Evolutionary conservation across 2,888 invertebrate genomes (phyloP).

Genomic region (Pandemis cinnamomeana): DNA sequence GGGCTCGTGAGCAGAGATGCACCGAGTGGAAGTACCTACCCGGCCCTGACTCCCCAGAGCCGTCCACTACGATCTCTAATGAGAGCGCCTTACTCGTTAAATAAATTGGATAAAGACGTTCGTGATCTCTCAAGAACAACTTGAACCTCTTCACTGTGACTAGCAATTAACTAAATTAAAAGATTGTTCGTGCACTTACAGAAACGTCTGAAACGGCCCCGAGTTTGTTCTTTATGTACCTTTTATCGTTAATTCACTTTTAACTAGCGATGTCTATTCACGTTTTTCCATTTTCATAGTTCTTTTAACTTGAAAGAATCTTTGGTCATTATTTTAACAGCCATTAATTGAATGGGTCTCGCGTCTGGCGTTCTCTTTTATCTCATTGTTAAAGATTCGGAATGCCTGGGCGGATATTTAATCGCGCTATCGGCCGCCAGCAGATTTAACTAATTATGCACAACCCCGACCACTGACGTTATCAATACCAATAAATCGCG

Average conservation of each 20-base stretch:
- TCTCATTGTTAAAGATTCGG: slow-evolving; percentile 41
- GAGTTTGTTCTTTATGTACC: slow-evolving; percentile 55
- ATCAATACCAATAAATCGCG: slow-evolving; percentile 72
- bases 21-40: slow-evolving; percentile 64
- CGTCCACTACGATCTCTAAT: slow-evolving; percentile 78
- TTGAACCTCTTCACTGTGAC: slow-evolving; percentile 80
- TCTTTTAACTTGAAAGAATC: slow-evolving; percentile 42
- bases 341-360: slow-evolving; percentile 39
- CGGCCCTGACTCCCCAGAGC: slow-evolving; percentile 44
- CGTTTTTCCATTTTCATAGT: slow-evolving; percentile 45
- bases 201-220: slow-evolving; percentile 68
- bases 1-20: slow-evolving; percentile 50
- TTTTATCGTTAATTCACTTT: slow-evolving; percentile 65
- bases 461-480: slow-evolving; percentile 67
- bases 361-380: slow-evolving; percentile 34
- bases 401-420: slow-evolving; percentile 52
- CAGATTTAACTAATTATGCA: slow-evolving; percentile 71
- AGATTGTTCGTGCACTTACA: slow-evolving; percentile 80
- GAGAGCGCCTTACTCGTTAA: slow-evolving; percentile 82
- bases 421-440: slow-evolving; percentile 59
- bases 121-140: slow-evolving; percentile 83
- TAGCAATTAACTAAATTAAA: slow-evolving; percentile 84
- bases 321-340: slow-evolving; percentile 47
- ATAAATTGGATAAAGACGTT: slow-evolving; percentile 85
- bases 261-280: slow-evolving; percentile 49